Evolutionary conservation across 2,113 vertebrate genomes (phyloP), one percentile per base, ranked within the genome.

Genomic region (Emydura subglobosa): DNA sequence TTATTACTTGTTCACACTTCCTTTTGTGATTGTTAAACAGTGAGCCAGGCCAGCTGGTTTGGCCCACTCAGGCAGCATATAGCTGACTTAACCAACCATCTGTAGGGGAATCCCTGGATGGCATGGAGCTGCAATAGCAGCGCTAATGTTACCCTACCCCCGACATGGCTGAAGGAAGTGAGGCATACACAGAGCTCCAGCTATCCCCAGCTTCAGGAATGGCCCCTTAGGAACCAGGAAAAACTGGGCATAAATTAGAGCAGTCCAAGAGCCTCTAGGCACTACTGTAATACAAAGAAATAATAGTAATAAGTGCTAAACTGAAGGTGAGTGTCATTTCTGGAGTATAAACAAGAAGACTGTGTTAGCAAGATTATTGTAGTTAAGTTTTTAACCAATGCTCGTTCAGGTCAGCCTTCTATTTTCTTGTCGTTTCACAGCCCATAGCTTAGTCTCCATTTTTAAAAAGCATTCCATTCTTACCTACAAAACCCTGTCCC

Each of bases 391-490:
- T 92, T 7, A 53, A 53, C 51, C 53, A 34, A n/a, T 51, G 27
- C 44, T 17, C 13, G 19, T 53, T 53, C 51, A 53, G 51, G 51
- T 17, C 14, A 53, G 13, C 16, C 16, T 53, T 53, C 51, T 53
- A 17, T 53, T 53, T 53, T 53, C 51, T 53, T 17, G 13, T 53
- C 3, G 51, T 53, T 53, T 14, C 51, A 53, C 14, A 53, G 51
- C 81, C 21, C 47, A 72, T 31, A 51, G 4, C 34, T 87, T 72
- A 31, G 81, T 82, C 34, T 34, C 49, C 29, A 55, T 89, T 92
- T 11, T 82, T 92, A 21, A 94, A 87, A 92, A 25, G 4, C 76
- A 34, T 39, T 93, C 51, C 92, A 92, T 80, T 89, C 86, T 6
- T 93, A 17, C 16, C 14, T 25, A 4, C 68, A 83, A 47, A 86